These are phyloP conservation scores for Sphenodon punctatus DNA, from an alignment of 2,797 vertebrate species.

Conservation along the genomic window DNA sequence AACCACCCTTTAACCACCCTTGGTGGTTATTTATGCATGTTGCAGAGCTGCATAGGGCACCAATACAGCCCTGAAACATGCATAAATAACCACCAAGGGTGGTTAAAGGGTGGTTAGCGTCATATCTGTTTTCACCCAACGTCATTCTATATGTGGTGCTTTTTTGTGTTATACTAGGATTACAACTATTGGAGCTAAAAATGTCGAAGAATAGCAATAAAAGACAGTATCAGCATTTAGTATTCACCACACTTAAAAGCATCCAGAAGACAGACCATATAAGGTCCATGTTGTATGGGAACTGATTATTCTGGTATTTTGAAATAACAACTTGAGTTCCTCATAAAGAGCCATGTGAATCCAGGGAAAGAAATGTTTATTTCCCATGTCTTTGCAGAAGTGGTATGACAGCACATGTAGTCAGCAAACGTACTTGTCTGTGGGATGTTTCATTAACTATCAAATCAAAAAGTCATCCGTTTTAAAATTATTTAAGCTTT, in stretches of 20 bases:
- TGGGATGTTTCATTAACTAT: not conserved
- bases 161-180: not conserved
- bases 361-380: not conserved
- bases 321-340: not conserved
- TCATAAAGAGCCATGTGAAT: not conserved
- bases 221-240: too few relatives aligned
- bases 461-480: not conserved
- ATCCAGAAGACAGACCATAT: not conserved
- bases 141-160: not conserved
- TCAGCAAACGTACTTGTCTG: not conserved
- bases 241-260: not conserved
- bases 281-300: not conserved
- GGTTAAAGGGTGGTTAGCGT: too few relatives aligned
- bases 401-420: not conserved
- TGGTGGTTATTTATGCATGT: too few relatives aligned
- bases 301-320: not conserved
- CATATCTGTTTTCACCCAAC: too few relatives aligned
- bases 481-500: not conserved
- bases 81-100: too few relatives aligned
- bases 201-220: too few relatives aligned
- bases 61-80: too few relatives aligned
- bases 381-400: slow-evolving; percentile 11
- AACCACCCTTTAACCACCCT: too few relatives aligned
- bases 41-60: too few relatives aligned
- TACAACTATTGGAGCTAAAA: not conserved